These are phyloP conservation scores for Ostrea edulis DNA, from an alignment of 1,140 invertebrate species.

Conservation along the genomic window DNA sequence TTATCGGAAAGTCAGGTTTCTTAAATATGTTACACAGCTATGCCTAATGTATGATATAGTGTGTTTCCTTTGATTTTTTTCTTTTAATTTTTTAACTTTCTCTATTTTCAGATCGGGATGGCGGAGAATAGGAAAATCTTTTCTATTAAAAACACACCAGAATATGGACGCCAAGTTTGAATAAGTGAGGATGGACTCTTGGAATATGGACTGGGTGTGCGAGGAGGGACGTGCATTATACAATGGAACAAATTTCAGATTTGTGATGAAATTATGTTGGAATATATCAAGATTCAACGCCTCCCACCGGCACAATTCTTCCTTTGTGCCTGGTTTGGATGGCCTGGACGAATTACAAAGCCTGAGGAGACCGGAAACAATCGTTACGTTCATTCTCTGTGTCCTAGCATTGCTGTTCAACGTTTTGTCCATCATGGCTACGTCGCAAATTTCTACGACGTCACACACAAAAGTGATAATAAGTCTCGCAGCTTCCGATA, in stretches of 20 bases:
- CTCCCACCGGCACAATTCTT: background rate
- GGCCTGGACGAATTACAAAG: background rate
- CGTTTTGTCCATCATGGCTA: slow-evolving; percentile 62
- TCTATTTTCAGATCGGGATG: background rate
- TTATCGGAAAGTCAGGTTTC: no score
- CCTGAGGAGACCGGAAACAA: slow-evolving; percentile 53
- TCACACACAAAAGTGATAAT: slow-evolving; percentile 69
- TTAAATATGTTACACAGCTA: no score
- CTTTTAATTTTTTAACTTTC: no score
- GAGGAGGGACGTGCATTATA: background rate
- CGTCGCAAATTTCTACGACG: slow-evolving; percentile 58
- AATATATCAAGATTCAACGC: background rate
- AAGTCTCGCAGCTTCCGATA: slow-evolving; percentile 68
- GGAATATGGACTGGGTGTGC: background rate
- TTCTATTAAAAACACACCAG: background rate
- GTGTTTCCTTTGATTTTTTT: background rate
- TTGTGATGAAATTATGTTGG: background rate
- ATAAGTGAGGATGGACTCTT: background rate
- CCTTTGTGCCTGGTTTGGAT: background rate
- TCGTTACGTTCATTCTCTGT: slow-evolving; percentile 61
- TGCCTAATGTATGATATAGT: background rate
- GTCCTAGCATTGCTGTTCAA: slow-evolving; percentile 61
- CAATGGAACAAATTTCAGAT: slow-evolving; percentile 6
- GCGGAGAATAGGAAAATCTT: background rate
- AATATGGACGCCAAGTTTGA: background rate